Conservation (phyloP, 2,797 vertebrate genomes). For the Syngnathus acus region DNA sequence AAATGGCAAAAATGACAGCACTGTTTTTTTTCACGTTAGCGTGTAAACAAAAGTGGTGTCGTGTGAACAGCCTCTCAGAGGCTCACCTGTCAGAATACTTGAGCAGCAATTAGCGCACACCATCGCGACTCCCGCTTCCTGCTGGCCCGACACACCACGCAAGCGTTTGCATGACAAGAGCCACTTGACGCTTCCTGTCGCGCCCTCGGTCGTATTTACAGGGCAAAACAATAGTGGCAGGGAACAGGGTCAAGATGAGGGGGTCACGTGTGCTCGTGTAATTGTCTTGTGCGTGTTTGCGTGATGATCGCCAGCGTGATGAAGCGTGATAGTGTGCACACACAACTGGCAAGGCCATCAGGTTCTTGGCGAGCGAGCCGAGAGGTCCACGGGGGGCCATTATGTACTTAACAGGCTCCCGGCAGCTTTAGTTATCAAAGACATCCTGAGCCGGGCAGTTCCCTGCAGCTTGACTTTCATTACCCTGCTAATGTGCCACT, state of each 20-base stretch:
- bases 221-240: slow-evolving; percentile 39
- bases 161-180: slow-evolving; percentile 62
- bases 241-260: slow-evolving; percentile 49
- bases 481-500: slow-evolving; percentile 45
- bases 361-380: slow-evolving; percentile 37
- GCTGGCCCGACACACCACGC: slow-evolving; percentile 29
- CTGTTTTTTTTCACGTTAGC: background rate
- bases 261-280: slow-evolving; percentile 22
- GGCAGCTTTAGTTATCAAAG: slow-evolving; percentile 61
- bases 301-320: slow-evolving; percentile 15
- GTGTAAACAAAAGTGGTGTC: slow-evolving; percentile 7
- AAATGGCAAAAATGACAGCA: background rate
- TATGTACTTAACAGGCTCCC: slow-evolving; percentile 50
- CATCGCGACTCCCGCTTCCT: slow-evolving; percentile 34
- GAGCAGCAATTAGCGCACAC: slow-evolving; percentile 60
- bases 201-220: background rate
- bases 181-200: slow-evolving; percentile 48
- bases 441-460: slow-evolving; percentile 41
- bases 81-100: slow-evolving; percentile 49
- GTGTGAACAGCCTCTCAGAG: slow-evolving; percentile 30
- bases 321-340: slow-evolving; percentile 13
- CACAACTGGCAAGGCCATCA: slow-evolving; percentile 22
- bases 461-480: slow-evolving; percentile 54
- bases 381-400: slow-evolving; percentile 44
- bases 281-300: slow-evolving; percentile 22